These are phyloP conservation scores for Cotesia typhae DNA, from an alignment of 1,140 invertebrate species.

Conservation along the genomic window DNA sequence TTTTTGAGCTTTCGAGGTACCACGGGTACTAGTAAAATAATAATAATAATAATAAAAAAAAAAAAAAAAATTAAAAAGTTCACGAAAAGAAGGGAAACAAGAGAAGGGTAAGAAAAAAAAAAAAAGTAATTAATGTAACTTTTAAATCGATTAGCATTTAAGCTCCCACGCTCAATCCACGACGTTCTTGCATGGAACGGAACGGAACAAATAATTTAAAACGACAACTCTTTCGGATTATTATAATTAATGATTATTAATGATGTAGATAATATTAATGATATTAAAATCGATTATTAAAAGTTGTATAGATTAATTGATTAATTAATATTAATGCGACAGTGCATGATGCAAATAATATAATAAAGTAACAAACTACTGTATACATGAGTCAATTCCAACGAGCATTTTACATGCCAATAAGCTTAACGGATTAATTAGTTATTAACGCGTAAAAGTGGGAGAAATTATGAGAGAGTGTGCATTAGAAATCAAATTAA, in stretches of 20 bases:
- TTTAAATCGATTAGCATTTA: slow-evolving; percentile 38
- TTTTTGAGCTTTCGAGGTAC: not conserved
- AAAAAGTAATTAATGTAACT: not conserved
- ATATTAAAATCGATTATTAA: not conserved
- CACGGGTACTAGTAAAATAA: not conserved
- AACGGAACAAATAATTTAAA: slow-evolving; percentile 23
- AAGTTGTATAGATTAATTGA: slow-evolving; percentile 8
- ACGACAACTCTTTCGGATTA: slow-evolving; percentile 28
- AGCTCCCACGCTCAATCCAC: slow-evolving; percentile 41
- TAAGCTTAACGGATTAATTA: slow-evolving; percentile 59
- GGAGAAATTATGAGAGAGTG: slow-evolving; percentile 27
- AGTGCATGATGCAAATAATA: not conserved
- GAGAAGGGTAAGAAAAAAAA: too few relatives aligned
- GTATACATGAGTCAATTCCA: slow-evolving; percentile 66
- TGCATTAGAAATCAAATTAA: slow-evolving; percentile 37
- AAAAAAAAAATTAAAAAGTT: not conserved
- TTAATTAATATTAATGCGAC: not conserved
- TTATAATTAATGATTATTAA: not conserved
- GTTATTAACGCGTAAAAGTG: slow-evolving; percentile 20
- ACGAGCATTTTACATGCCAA: slow-evolving; percentile 65
- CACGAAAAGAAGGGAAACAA: too few relatives aligned
- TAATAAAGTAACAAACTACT: slow-evolving; percentile 42
- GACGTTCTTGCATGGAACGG: slow-evolving; percentile 36
- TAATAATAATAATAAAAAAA: too few relatives aligned
- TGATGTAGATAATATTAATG: not conserved